Evolutionary conservation across 2,888 invertebrate genomes (phyloP).

Genomic region (Sussaba pulchella): DNA sequence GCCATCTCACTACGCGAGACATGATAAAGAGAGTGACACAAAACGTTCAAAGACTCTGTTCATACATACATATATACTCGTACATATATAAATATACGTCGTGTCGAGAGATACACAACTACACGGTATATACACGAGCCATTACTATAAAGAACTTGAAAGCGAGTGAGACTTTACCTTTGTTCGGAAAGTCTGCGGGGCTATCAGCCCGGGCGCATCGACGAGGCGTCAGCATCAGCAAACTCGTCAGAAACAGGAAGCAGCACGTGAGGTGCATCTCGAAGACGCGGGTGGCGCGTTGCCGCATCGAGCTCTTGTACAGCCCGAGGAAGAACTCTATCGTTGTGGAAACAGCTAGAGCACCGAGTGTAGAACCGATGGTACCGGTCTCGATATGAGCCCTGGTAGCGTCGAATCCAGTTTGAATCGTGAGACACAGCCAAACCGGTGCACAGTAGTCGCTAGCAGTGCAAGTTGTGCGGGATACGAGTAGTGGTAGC

Average conservation of each 20-base stretch:
- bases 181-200: slow-evolving; percentile 78
- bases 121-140: not conserved
- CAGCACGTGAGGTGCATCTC: slow-evolving; percentile 80
- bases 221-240: slow-evolving; percentile 77
- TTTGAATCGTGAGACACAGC: not conserved
- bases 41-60: not conserved
- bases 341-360: slow-evolving; percentile 57
- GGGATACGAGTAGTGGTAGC: slow-evolving; percentile 7
- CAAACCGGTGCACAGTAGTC: slow-evolving; percentile 2
- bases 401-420: not conserved
- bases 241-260: slow-evolving; percentile 79
- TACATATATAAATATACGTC: too few relatives aligned
- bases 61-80: too few relatives aligned
- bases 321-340: slow-evolving; percentile 50
- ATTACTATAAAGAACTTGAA: slow-evolving; percentile 33
- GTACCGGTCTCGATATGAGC: not conserved
- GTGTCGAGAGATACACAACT: not conserved
- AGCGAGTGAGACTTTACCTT: slow-evolving; percentile 76
- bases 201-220: slow-evolving; percentile 73
- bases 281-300: slow-evolving; percentile 60
- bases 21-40: not conserved
- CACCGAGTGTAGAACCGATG: not conserved
- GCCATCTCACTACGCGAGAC: not conserved
- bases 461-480: too few relatives aligned
- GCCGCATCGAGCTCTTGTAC: slow-evolving; percentile 55